Percentiles rank a stretch among this genome's conserved stretches.
phyloP scores from a whole-genome alignment of 2,113 vertebrate species.

The Cebidichthys violaceus region DNA sequence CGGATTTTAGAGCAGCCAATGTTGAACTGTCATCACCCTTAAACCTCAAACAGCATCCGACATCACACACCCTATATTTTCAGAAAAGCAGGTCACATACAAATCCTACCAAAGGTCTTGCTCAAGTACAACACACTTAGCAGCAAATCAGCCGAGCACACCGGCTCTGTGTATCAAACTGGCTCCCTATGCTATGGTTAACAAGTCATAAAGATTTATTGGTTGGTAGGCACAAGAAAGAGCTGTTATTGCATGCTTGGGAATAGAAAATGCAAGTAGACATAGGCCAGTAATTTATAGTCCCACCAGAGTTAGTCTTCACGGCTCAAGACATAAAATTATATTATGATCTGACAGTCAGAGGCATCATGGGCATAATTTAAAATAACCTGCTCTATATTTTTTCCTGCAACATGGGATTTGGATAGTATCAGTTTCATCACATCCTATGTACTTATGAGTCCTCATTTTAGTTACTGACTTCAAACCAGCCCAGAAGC shows the following conservation, averaged over 20 bases:
- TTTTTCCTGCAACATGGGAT: conserved; percentile 29
- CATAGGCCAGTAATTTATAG: conserved; percentile 65
- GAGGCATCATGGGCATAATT: conserved; percentile 55
- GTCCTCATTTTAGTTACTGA: conserved; percentile 35
- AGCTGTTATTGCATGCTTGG: conserved; percentile 64
- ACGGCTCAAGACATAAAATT: conserved; percentile 59
- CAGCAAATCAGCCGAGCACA: conserved; percentile 28
- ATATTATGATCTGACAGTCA: conserved; percentile 68
- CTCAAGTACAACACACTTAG: conserved; percentile 31
- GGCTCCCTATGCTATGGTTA: conserved; percentile 57
- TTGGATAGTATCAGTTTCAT: conserved; percentile 34
- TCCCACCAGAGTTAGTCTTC: conserved; percentile 60
- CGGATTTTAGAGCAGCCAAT: neutral
- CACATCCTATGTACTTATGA: neutral
- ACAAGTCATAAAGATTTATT: conserved; percentile 75
- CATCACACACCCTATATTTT: neutral
- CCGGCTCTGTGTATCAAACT: conserved; percentile 50
- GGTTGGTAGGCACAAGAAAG: conserved; percentile 48
- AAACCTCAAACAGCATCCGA: neutral
- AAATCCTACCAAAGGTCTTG: conserved; percentile 5
- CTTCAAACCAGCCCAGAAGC: conserved; percentile 39
- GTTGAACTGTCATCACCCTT: neutral
- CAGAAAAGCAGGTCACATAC: neutral
- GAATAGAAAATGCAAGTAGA: conserved; percentile 62
- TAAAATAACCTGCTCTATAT: conserved; percentile 47